Evolutionary conservation across 2,113 vertebrate genomes (phyloP), one percentile per base, ranked within the genome.

Genomic region (Chrysochloris asiatica): DNA sequence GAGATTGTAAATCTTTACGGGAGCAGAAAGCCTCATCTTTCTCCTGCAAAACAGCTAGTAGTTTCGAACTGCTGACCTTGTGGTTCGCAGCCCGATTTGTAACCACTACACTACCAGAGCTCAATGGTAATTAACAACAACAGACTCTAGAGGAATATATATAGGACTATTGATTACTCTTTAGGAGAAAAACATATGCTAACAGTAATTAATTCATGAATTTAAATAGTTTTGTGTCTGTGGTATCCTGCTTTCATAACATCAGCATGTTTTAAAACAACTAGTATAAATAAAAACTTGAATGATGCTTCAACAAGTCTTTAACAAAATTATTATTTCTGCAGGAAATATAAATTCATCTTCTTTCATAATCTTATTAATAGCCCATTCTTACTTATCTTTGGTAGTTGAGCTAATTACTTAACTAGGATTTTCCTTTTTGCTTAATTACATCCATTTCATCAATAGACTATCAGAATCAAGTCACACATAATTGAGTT

Each of bases 281-380:
- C n/a, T 80, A 10, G 1, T 48, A 1, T n/a, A 78, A 59, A 4
- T 76, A 3, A 83, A 89, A 59, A 83, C 26, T 81, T 82, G 33
- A 86, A 75, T 75, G 79, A 48, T 78, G 22, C 36, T 13, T 41
- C 75, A 38, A 26, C 33, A 38, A 4, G 24, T 41, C 24, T 77
- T 82, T 2, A 9, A 54, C 30, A 79, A 67, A 82, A 41, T 83
- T 75, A 3, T 45, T 33, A 28, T 63, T 30, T 73, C 3, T 79
- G 0, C 41, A 75, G 43, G 36, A 89, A 89, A 82, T 38, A 65
- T 1, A 22, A 80, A 76, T 79, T 75, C 33, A 81, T 86, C 4
- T 85, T 73, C 77, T 91, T 67, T 83, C 22, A 81, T 81, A 33
- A 48, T 79, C 24, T 89, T 86, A 79, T 75, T 86, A 79, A 79